These are phyloP conservation scores for Eublepharis macularius DNA, from an alignment of 2,113 vertebrate genomes.

Conservation along the genomic window DNA sequence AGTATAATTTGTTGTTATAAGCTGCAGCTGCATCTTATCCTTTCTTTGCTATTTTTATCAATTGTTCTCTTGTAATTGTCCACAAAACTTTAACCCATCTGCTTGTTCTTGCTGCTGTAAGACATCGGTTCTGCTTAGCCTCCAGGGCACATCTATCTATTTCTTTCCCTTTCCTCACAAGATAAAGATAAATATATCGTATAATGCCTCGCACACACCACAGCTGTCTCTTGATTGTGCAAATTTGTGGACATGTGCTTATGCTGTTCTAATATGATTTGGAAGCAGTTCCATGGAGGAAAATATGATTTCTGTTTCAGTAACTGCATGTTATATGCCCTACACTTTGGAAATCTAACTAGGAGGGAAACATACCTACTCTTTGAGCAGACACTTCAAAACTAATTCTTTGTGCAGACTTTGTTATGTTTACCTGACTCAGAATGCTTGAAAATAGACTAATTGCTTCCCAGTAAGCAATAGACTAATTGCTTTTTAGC, in stretches of 20 bases:
- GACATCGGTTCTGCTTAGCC: background rate
- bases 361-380: constrained; percentile 1
- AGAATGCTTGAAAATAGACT: background rate
- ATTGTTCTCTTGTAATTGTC: constrained; percentile 38
- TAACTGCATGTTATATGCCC: background rate
- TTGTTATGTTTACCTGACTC: background rate
- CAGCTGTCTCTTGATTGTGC: constrained; percentile 50
- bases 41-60: constrained; percentile 19
- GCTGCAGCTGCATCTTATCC: constrained; percentile 12
- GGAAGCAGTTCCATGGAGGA: constrained; percentile 46
- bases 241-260: constrained; percentile 29
- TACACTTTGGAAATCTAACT: constrained; percentile 10
- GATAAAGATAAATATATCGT: constrained; percentile 43
- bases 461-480: background rate
- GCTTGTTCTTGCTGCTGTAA: constrained; percentile 39
- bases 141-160: constrained; percentile 36
- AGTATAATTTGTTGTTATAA: constrained; percentile 28
- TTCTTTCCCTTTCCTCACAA: constrained; percentile 41
- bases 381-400: constrained; percentile 28
- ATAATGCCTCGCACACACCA: constrained; percentile 38
- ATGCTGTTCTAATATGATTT: constrained; percentile 10
- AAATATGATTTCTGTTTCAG: constrained; percentile 33
- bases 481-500: background rate
- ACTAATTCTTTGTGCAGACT: background rate
- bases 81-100: constrained; percentile 41